A percentile compares a stretch with the other conserved stretches of the same genome.
phyloP scores from a whole-genome alignment of 2,888 invertebrate species.

The Xestia ashworthii region DNA sequence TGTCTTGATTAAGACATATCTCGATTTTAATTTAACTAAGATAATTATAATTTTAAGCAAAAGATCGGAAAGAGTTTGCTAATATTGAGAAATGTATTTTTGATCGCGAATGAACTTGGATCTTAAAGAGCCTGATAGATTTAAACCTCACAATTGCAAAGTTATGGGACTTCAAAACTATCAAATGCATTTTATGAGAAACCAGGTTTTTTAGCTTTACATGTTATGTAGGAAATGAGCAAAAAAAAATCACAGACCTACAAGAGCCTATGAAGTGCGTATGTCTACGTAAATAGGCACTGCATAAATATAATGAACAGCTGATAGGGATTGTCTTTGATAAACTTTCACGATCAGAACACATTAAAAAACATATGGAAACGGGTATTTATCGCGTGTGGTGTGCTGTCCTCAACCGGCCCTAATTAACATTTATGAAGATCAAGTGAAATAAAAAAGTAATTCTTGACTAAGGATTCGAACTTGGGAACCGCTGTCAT shows the following conservation, averaged over 20 bases:
- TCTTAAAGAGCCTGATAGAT: background rate
- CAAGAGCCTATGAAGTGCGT: no score
- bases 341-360: no score
- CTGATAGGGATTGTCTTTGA: no score
- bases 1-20: background rate
- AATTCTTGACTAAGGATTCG: no score
- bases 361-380: no score
- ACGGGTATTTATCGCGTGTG: no score
- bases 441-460: no score
- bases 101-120: background rate
- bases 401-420: no score
- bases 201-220: background rate
- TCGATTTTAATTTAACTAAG: conserved; percentile 1
- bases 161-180: background rate
- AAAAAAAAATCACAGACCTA: background rate
- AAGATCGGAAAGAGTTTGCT: background rate
- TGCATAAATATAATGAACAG: no score
- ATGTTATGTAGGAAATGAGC: background rate
- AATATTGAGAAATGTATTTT: background rate
- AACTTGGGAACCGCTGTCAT: no score
- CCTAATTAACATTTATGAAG: no score
- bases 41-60: background rate
- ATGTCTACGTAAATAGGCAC: background rate
- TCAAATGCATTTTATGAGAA: background rate
- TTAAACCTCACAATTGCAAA: background rate